phyloP scores from a whole-genome alignment of 2,888 invertebrate species.

The Amiota mariae region DNA sequence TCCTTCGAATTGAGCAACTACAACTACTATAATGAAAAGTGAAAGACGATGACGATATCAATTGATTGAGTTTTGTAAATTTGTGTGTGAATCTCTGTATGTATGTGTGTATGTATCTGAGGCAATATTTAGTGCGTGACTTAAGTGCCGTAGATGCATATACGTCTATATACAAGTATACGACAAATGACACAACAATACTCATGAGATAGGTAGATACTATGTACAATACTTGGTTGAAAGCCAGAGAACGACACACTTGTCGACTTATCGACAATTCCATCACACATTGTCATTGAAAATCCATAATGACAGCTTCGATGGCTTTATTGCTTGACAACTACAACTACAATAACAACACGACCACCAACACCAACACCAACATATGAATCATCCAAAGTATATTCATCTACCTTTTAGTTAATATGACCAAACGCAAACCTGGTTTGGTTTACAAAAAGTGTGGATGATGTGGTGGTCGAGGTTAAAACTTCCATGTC shows the following conservation, averaged over 20 bases:
- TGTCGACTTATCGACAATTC: constrained; percentile 22
- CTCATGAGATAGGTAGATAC: no score
- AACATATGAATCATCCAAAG: constrained; percentile 2
- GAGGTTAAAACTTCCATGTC: constrained; percentile 20
- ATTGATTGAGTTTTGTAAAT: not conserved
- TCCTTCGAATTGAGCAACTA: constrained; percentile 42
- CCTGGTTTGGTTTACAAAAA: not conserved
- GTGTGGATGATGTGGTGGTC: no score
- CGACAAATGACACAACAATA: not conserved
- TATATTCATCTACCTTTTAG: not conserved
- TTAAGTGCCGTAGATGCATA: constrained; percentile 40
- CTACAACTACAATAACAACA: constrained; percentile 31
- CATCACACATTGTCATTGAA: constrained; percentile 59
- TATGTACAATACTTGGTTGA: not conserved
- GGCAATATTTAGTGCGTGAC: constrained; percentile 58
- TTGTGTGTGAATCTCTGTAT: not conserved
- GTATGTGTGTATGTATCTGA: not conserved
- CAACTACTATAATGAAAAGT: constrained; percentile 53
- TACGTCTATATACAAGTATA: constrained; percentile 22
- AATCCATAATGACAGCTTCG: constrained; percentile 62
- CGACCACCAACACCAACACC: constrained; percentile 26
- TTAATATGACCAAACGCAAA: not conserved
- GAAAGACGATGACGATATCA: constrained; percentile 41
- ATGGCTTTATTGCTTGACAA: constrained; percentile 49
- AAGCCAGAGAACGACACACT: not conserved